A percentile compares a stretch with the other conserved stretches of the same genome.
Evolutionary conservation across 2,888 invertebrate species (phyloP).

Genomic region (Arenicola marina): DNA sequence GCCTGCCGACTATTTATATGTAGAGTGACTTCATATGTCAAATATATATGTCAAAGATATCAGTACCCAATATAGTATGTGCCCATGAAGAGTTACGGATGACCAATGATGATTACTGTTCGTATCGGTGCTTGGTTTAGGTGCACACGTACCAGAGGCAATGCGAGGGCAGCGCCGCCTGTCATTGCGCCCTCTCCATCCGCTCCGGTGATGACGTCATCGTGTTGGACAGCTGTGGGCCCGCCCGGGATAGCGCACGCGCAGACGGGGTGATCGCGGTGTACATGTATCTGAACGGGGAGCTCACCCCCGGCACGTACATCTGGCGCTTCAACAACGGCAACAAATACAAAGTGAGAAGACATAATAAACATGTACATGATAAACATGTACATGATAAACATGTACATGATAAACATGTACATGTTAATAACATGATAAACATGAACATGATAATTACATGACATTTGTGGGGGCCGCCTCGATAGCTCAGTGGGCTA

Average conservation of each 20-base stretch:
- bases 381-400: no score
- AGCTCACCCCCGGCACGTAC: slow-evolving; percentile 36
- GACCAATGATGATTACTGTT: not conserved
- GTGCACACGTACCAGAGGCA: slow-evolving; percentile 33
- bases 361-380: no score
- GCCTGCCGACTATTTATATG: no score
- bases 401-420: not conserved
- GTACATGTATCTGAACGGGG: slow-evolving; percentile 36
- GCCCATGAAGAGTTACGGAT: not conserved
- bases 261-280: slow-evolving; percentile 15
- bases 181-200: slow-evolving; percentile 36
- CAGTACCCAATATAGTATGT: not conserved
- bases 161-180: slow-evolving; percentile 30
- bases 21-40: no score
- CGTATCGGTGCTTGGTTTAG: slow-evolving; percentile 10
- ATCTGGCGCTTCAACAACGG: slow-evolving; percentile 36
- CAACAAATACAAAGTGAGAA: slow-evolving; percentile 37
- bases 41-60: not conserved
- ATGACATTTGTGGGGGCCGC: no score
- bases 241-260: not conserved
- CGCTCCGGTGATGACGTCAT: slow-evolving; percentile 41
- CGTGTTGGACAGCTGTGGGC: slow-evolving; percentile 34
- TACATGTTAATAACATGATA: not conserved
- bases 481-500: no score
- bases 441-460: not conserved